Base-by-base conservation (phyloP, 2,797 vertebrate genomes). In the Trematomus bernacchii region DNA sequence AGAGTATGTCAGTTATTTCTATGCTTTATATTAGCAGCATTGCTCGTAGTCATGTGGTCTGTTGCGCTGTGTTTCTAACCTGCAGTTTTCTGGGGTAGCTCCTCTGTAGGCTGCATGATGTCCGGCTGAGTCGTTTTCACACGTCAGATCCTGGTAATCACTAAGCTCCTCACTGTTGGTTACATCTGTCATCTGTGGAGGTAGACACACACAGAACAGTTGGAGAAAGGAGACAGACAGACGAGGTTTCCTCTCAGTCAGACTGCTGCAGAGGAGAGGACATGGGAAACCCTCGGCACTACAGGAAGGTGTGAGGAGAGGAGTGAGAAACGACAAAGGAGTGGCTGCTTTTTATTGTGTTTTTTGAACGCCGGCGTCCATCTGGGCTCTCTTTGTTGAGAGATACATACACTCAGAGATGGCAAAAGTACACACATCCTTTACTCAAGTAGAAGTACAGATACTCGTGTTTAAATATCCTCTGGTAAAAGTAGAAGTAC, bases 231-330 rank as follows among this genome's bases (percentile, higher is more conserved):
- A 72, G 58, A 60, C 8, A 8, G 33, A 37, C 6, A 9, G 33
- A 9, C 76, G 33, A n/a, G 43, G 50, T 61, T 83, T 87, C 55
- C 3, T 43, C 63, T 74, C 61, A 33, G 61, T 4, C 12, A 73
- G 55, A 30, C 42, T 19, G 53, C 67, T 71, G n/a, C 23, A 51
- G 50, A 75, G 66, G 77, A 37, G 53, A 63, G 73, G 44, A 57
- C 47, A 37, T n/a, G 46, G 61, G 71, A 82, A 82, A 76, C 67
- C 67, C 65, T 76, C 48, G 42, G 57, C 62, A 53, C 58, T 50
- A 6, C 68, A 68, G 58, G 79, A 61, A 59, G 59, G 70, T 19
- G 11, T 23, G 43, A 30, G 57, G 12, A 61, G 65, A 57, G 18
- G 16, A 65, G 51, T 1, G 21, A 27, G 2, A 18, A 48, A 21